Evolutionary conservation across 2,113 vertebrate genomes (phyloP).

Genomic region (Callithrix jacchus): DNA sequence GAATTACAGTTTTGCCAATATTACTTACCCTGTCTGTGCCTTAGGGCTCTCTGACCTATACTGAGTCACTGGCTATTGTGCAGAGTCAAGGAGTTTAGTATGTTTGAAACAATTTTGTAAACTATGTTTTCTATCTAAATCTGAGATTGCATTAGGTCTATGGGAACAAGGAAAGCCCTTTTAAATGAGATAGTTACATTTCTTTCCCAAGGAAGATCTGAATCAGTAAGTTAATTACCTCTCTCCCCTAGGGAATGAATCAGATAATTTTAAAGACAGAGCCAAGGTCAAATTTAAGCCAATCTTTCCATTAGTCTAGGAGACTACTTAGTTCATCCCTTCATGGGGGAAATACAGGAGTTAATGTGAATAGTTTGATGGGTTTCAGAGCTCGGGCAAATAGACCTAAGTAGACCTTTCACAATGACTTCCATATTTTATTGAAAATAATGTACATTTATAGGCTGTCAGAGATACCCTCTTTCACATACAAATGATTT

Average conservation of each 20-base stretch:
- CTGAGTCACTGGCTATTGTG: background rate
- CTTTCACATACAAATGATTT: background rate
- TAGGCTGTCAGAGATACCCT: background rate
- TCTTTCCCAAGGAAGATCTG: conserved; percentile 67
- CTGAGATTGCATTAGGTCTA: conserved; percentile 24
- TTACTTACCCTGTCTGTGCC: background rate
- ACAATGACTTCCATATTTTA: conserved; percentile 15
- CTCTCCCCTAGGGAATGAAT: conserved; percentile 57
- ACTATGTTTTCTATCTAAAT: conserved; percentile 36
- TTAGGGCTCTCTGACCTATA: background rate
- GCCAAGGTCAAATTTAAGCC: conserved; percentile 70
- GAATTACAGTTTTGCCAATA: background rate
- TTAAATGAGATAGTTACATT: conserved; percentile 53
- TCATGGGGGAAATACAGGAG: background rate
- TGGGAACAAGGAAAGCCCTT: conserved; percentile 52
- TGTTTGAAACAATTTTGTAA: conserved; percentile 42
- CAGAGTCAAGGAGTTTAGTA: background rate
- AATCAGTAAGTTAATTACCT: conserved; percentile 70
- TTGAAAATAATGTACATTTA: background rate
- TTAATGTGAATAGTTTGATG: background rate
- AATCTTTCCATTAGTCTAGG: conserved; percentile 62
- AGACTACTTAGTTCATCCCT: conserved; percentile 43
- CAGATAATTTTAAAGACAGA: conserved; percentile 65
- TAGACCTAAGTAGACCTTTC: background rate
- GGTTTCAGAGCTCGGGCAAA: background rate